These are phyloP conservation scores for Tympanoctomys barrerae DNA, from an alignment of 2,797 vertebrate species.

Conservation along the genomic window DNA sequence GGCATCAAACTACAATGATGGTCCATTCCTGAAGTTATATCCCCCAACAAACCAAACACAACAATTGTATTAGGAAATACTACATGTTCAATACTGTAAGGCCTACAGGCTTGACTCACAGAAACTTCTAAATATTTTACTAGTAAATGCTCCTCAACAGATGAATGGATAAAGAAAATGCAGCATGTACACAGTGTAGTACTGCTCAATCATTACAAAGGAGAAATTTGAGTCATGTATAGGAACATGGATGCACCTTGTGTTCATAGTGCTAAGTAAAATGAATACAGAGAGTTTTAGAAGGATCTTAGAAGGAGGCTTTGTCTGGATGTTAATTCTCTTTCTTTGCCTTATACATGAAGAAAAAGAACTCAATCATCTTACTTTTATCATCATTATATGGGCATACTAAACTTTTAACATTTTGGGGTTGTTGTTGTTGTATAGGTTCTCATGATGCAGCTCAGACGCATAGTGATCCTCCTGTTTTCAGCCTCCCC, in stretches of 20 bases:
- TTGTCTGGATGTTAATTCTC: not conserved
- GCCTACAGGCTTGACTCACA: not conserved
- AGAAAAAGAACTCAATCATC: not conserved
- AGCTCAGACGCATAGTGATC: no score
- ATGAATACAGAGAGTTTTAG: not conserved
- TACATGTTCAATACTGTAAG: not conserved
- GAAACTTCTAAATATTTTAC: not conserved
- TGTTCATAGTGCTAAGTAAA: not conserved
- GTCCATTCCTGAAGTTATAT: not conserved
- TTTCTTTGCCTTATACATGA: not conserved
- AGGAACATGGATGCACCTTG: not conserved
- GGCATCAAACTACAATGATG: not conserved
- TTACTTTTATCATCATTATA: not conserved
- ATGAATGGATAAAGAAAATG: not conserved
- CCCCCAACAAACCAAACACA: not conserved
- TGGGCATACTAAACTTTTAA: not conserved
- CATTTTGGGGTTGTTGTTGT: no score
- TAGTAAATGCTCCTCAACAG: not conserved
- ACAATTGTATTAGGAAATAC: not conserved
- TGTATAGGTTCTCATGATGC: no score
- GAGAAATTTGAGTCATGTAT: not conserved
- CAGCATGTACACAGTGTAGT: not conserved
- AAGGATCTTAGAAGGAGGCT: not conserved
- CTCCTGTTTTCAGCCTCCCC: no score
- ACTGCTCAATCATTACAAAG: not conserved